Evolutionary conservation across 2,888 invertebrate species (phyloP).

Genomic region (Zootermopsis nevadensis): DNA sequence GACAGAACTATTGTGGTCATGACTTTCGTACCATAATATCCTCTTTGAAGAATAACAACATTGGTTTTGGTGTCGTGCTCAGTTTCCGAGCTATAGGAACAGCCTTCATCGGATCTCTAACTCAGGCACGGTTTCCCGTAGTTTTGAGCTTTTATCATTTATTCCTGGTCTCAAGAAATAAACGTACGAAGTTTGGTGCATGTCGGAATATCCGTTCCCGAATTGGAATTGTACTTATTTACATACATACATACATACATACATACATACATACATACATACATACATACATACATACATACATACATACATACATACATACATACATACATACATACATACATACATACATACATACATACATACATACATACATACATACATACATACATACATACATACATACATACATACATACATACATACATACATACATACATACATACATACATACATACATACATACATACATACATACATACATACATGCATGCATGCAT

Average conservation of each 20-base stretch:
- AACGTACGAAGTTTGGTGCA: too few species aligned
- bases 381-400: constrained; percentile 19
- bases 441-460: constrained; percentile 20
- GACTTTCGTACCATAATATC: too few species aligned
- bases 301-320: constrained; percentile 24
- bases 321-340: constrained; percentile 3
- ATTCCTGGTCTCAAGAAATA: too few species aligned
- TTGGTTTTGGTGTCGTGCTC: too few species aligned
- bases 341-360: constrained; percentile 1
- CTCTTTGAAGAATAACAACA: too few species aligned
- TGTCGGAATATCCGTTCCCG: too few species aligned
- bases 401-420: constrained; percentile 35
- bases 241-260: constrained; percentile 22
- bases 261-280: constrained; percentile 25
- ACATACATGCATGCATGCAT: background rate
- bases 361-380: constrained; percentile 23
- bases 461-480: constrained; percentile 22
- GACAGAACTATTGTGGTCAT: too few species aligned
- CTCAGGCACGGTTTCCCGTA: too few species aligned
- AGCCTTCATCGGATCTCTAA: too few species aligned
- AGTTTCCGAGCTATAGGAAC: too few species aligned
- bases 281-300: constrained; percentile 15
- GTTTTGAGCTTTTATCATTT: too few species aligned
- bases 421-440: constrained; percentile 23
- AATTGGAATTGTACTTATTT: background rate